A percentile compares a stretch with the other conserved stretches of the same genome.
These are phyloP conservation scores for Lasiurus cinereus DNA, from an alignment of 2,113 vertebrate genomes.

Conservation along the genomic window DNA sequence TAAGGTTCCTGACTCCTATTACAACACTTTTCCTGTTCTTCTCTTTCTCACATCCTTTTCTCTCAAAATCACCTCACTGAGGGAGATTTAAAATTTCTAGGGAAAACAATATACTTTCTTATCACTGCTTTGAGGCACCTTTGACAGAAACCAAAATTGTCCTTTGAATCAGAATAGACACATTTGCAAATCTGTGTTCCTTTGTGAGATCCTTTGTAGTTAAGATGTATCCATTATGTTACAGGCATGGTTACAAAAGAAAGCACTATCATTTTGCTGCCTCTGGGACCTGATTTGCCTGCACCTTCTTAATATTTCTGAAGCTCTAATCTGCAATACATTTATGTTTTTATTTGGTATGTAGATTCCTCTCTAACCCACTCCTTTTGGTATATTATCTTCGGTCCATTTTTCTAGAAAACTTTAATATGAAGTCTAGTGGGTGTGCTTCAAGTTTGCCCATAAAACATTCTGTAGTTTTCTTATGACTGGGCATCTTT, in stretches of 20 bases:
- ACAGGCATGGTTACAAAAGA: neutral
- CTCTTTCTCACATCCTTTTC: neutral
- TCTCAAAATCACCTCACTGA: neutral
- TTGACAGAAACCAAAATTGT: neutral
- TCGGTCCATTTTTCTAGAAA: slow-evolving; percentile 3
- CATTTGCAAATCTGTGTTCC: slow-evolving; percentile 25
- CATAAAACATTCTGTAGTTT: neutral
- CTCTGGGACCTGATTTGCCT: neutral
- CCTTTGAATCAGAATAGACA: neutral
- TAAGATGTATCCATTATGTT: neutral
- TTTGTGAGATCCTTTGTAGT: neutral
- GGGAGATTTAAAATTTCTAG: slow-evolving; percentile 3
- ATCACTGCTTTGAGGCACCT: neutral
- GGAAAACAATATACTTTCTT: neutral
- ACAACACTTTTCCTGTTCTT: neutral
- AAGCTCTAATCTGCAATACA: slow-evolving; percentile 2
- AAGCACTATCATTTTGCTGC: neutral
- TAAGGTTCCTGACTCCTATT: neutral
- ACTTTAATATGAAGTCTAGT: slow-evolving; percentile 19
- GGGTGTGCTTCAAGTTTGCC: neutral
- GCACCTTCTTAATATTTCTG: neutral
- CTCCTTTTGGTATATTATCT: neutral
- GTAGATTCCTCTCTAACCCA: neutral
- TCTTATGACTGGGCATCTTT: neutral
- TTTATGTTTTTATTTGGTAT: neutral